phyloP scores from a whole-genome alignment of 2,888 invertebrate genomes.

The Odontothrips loti region DNA sequence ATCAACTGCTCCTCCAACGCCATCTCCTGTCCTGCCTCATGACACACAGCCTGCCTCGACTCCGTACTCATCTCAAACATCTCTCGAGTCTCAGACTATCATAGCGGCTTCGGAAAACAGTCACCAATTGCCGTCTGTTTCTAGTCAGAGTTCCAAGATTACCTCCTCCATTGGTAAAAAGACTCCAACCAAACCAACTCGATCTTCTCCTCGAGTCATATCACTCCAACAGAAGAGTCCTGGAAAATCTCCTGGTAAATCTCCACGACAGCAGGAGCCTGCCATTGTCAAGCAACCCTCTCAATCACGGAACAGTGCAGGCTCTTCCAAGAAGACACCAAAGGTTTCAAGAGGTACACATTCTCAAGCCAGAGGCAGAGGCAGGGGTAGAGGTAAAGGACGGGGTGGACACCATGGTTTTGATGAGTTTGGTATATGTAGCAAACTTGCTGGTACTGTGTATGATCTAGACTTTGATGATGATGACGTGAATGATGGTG shows the following conservation, averaged over 20 bases:
- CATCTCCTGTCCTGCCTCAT: conserved; percentile 31
- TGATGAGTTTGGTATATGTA: conserved; percentile 66
- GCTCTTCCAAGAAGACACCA: conserved; percentile 28
- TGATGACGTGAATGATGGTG: conserved; percentile 55
- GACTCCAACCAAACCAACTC: conserved; percentile 56
- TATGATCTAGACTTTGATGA: conserved; percentile 76
- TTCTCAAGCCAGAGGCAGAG: conserved; percentile 51
- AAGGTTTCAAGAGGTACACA: conserved; percentile 48
- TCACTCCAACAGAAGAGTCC: conserved; percentile 61
- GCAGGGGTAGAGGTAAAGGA: conserved; percentile 43
- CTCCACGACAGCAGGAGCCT: conserved; percentile 49
- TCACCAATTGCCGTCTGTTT: background rate
- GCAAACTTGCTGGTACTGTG: conserved; percentile 78
- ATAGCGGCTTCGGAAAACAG: conserved; percentile 29
- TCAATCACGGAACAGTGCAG: conserved; percentile 39
- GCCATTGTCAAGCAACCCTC: conserved; percentile 38
- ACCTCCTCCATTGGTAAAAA: conserved; percentile 49
- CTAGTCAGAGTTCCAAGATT: background rate
- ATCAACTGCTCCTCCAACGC: conserved; percentile 32
- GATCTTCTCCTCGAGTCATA: conserved; percentile 60
- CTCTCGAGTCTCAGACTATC: conserved; percentile 3
- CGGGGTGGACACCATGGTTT: conserved; percentile 46
- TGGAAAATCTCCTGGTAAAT: conserved; percentile 64
- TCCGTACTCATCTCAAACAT: conserved; percentile 33
- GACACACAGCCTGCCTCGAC: conserved; percentile 33